Base-by-base conservation (phyloP, 1,140 invertebrate genomes). In the Solenopsis invicta region DNA sequence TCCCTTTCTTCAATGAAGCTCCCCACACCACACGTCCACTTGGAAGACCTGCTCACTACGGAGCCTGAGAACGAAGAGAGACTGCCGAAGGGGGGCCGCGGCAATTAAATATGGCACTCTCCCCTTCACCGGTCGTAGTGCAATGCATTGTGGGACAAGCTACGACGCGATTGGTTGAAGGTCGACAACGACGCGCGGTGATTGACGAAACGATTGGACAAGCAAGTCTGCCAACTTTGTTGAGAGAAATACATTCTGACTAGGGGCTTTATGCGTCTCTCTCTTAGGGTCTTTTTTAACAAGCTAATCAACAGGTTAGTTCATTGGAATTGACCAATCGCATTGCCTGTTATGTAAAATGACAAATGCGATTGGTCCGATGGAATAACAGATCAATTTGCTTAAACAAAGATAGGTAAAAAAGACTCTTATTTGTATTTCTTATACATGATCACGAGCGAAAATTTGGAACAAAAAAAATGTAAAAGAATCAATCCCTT, bases 41-140 rank as follows among this genome's bases (percentile, higher is more conserved):
- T 34, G 13, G 67, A 56, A 9, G 61, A 84, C 62, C 41, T 62
- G 45, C 45, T 6, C 64, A 74, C 67, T 78, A 69, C 64, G 89
- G 87, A 86, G 92, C 89, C 87, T 69, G 29, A 48, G 66, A 82
- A 81, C 93, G 88, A 88, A 93, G 82, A 91, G 92, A 91, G 89
- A 88, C 69, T 64, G 86, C 50, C 24, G 50, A 10, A 13, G 52
- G 12, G 61, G 41, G 18, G 4, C 4, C n/a, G 21, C 24, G 24
- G 29, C 3, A 29, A 21, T 72, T 84, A 48, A 69, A 84, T 21
- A 62, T 50, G 13, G 24, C 52, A 10, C 0, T 29, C 16, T 12
- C 41, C 18, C 18, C 41, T 10, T 12, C n/a, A 0, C 13, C 18
- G 5, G 37, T n/a, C 9, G 21, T 41, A 0, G 2, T 41, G 41